A percentile compares a stretch with the other conserved stretches of the same genome.
Evolutionary conservation across 2,113 vertebrate genomes (phyloP).

Genomic region (Phoxinus phoxinus): DNA sequence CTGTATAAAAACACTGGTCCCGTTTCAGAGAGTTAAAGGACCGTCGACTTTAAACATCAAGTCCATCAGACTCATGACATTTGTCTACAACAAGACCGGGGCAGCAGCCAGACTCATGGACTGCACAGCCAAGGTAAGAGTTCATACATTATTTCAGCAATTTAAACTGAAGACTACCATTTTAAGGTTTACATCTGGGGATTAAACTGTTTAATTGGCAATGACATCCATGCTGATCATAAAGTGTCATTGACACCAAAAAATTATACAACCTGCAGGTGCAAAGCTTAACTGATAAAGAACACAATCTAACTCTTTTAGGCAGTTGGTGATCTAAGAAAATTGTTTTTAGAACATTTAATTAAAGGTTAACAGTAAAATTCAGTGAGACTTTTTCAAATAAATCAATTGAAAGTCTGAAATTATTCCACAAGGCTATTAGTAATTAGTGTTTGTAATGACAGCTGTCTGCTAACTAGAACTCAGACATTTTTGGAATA

Average conservation of each 20-base stretch:
- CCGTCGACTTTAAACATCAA: background rate
- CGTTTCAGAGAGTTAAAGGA: background rate
- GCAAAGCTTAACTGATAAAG: background rate
- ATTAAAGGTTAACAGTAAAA: background rate
- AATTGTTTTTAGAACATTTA: background rate
- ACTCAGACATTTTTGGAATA: too few relatives aligned
- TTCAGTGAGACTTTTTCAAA: background rate
- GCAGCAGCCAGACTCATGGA: constrained; percentile 52
- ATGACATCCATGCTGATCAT: background rate
- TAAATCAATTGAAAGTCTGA: background rate
- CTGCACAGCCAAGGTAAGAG: constrained; percentile 63
- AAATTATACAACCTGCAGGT: background rate
- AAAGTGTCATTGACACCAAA: background rate
- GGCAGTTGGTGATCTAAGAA: background rate
- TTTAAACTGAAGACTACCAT: background rate
- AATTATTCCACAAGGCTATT: background rate
- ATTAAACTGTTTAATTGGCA: background rate
- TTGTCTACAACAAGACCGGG: constrained; percentile 51
- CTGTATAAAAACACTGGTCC: constrained; percentile 37
- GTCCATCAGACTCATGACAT: constrained; percentile 48
- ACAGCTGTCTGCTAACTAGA: background rate
- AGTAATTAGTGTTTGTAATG: background rate
- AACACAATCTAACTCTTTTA: background rate
- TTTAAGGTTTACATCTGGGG: background rate
- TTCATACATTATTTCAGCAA: background rate